Evolutionary conservation across 1,140 invertebrate genomes (phyloP).

Genomic region (Druon quercuslanigerum): DNA sequence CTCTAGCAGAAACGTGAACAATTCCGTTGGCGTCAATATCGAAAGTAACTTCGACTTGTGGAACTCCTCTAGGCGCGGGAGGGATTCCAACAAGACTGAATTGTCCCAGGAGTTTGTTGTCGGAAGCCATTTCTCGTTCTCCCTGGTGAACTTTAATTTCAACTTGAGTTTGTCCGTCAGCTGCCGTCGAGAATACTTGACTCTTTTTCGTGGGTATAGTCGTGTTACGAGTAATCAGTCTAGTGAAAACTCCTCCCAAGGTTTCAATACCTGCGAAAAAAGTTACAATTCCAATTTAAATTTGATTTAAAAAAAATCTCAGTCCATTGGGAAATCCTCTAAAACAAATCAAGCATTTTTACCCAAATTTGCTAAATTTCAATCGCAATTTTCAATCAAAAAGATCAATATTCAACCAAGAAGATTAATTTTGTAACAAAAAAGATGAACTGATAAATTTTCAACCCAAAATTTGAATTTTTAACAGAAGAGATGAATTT

Average conservation of each 20-base stretch:
- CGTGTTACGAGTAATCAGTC: slow-evolving; percentile 93
- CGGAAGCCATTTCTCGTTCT: slow-evolving; percentile 94
- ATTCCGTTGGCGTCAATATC: slow-evolving; percentile 99
- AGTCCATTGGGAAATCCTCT: too few species aligned
- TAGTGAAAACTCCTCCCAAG: slow-evolving; percentile 66
- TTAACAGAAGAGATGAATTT: too few species aligned
- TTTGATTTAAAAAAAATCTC: neutral
- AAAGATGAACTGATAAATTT: too few species aligned
- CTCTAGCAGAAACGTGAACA: slow-evolving; percentile 96
- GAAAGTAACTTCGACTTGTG: slow-evolving; percentile 98
- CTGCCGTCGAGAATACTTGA: slow-evolving; percentile 96
- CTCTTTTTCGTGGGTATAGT: slow-evolving; percentile 98
- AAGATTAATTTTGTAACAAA: too few species aligned
- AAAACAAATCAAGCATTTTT: too few species aligned
- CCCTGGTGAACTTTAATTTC: slow-evolving; percentile 98
- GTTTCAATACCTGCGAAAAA: slow-evolving; percentile 37
- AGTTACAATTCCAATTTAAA: neutral
- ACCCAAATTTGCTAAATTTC: too few species aligned
- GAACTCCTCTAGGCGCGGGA: slow-evolving; percentile 93
- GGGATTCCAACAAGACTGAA: slow-evolving; percentile 96
- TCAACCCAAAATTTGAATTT: too few species aligned
- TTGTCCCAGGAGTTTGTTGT: slow-evolving; percentile 95
- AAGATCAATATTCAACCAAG: too few species aligned
- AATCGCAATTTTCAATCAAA: too few species aligned
- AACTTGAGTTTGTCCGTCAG: slow-evolving; percentile 94